phyloP scores from a whole-genome alignment of 2,113 vertebrate species.

The Gopherus flavomarginatus region DNA sequence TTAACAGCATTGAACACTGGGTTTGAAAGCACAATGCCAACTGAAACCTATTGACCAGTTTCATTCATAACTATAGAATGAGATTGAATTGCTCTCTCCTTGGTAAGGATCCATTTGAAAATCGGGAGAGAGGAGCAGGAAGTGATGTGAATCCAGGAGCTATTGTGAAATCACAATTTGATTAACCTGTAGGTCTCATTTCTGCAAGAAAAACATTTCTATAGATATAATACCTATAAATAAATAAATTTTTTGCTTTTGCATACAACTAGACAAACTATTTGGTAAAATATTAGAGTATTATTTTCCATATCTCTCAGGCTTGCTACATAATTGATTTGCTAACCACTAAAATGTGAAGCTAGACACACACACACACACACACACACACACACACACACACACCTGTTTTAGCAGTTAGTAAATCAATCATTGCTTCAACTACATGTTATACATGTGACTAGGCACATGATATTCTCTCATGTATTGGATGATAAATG shows the following conservation, averaged over 20 bases:
- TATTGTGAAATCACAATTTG: not conserved
- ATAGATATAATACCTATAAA: not conserved
- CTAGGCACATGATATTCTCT: not conserved
- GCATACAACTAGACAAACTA: not conserved
- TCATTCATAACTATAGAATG: not conserved
- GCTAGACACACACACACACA: not conserved
- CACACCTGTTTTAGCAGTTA: not conserved
- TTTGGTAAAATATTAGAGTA: too few species aligned
- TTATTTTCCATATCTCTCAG: not conserved
- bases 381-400: not conserved
- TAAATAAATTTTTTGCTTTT: not conserved
- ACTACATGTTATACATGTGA: not conserved
- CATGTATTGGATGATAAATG: accelerated
- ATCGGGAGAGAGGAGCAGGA: not conserved
- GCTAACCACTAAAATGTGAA: not conserved
- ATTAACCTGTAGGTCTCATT: not conserved
- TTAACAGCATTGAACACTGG: not conserved
- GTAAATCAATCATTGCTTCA: not conserved
- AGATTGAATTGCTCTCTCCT: not conserved
- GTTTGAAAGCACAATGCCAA: not conserved
- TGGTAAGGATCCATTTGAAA: not conserved
- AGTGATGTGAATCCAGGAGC: not conserved
- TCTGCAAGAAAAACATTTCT: not conserved
- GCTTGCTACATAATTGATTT: not conserved
- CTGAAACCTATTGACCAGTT: not conserved